A percentile compares a stretch with the other conserved stretches of the same genome.
These are phyloP conservation scores for Formica exsecta DNA, from an alignment of 1,140 invertebrate genomes.

Conservation along the genomic window DNA sequence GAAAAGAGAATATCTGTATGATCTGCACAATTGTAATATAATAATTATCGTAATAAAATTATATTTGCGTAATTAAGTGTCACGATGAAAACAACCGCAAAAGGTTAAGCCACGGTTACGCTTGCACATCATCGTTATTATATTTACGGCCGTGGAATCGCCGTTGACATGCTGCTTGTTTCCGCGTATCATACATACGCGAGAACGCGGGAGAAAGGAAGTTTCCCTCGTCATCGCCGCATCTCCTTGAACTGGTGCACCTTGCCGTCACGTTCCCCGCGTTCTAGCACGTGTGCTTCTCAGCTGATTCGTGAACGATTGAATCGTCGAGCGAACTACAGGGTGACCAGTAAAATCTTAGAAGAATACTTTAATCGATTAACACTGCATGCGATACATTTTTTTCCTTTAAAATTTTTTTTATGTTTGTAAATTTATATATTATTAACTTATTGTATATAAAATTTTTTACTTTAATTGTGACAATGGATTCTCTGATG, in stretches of 20 bases:
- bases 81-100: background rate
- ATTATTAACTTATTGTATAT: background rate
- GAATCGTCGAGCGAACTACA: background rate
- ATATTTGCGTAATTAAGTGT: conserved; percentile 19
- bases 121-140: background rate
- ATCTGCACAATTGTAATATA: background rate
- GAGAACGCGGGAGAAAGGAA: conserved; percentile 68
- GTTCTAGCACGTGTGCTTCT: background rate
- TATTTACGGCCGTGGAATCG: conserved; percentile 19
- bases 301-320: conserved; percentile 24
- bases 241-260: conserved; percentile 44
- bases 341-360: background rate
- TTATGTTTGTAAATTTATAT: background rate
- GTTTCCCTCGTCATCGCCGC: conserved; percentile 58
- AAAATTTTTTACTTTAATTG: background rate
- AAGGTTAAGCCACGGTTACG: conserved; percentile 11
- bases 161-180: conserved; percentile 22
- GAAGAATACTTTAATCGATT: background rate
- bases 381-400: background rate
- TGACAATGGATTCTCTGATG: background rate
- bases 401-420: too few relatives aligned
- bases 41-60: conserved; percentile 4
- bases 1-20: background rate
- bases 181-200: conserved; percentile 18
- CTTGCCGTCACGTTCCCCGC: conserved; percentile 37